Evolutionary conservation across 35 echinoderm and acorn worm species (phyloP).

Genomic region (Heliocidaris erythrogramma): DNA sequence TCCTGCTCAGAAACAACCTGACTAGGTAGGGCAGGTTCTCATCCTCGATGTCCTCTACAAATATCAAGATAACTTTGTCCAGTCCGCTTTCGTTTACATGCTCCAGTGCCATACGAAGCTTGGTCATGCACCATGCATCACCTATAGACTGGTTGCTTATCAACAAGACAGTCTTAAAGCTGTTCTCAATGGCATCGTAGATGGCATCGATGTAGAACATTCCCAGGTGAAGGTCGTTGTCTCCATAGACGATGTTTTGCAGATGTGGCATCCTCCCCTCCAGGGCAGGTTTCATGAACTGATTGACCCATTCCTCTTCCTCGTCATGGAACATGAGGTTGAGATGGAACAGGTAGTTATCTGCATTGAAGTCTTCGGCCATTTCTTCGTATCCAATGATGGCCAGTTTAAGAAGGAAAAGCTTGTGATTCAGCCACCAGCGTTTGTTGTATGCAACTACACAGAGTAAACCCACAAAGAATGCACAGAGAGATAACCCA

Average conservation of each 20-base stretch:
- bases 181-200: neutral
- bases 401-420: too few species aligned
- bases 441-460: neutral
- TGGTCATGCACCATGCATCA: slow-evolving; percentile 39
- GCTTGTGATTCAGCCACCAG: too few species aligned
- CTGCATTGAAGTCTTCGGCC: neutral
- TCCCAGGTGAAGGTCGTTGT: neutral
- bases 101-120: slow-evolving; percentile 31
- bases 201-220: slow-evolving; percentile 25
- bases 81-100: slow-evolving; percentile 5
- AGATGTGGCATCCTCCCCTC: slow-evolving; percentile 30
- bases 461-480: neutral
- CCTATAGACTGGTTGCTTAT: slow-evolving; percentile 19
- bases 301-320: neutral
- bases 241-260: slow-evolving; percentile 9
- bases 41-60: slow-evolving; percentile 20
- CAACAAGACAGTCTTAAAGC: slow-evolving; percentile 44
- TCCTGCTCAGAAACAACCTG: slow-evolving; percentile 24
- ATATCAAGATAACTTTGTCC: slow-evolving; percentile 30
- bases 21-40: slow-evolving; percentile 44
- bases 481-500: neutral
- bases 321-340: slow-evolving; percentile 25
- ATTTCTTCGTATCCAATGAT: neutral
- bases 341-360: neutral
- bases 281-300: neutral